These are phyloP conservation scores for Dryobotodes eremita DNA, from an alignment of 2,888 invertebrate species.

Conservation along the genomic window DNA sequence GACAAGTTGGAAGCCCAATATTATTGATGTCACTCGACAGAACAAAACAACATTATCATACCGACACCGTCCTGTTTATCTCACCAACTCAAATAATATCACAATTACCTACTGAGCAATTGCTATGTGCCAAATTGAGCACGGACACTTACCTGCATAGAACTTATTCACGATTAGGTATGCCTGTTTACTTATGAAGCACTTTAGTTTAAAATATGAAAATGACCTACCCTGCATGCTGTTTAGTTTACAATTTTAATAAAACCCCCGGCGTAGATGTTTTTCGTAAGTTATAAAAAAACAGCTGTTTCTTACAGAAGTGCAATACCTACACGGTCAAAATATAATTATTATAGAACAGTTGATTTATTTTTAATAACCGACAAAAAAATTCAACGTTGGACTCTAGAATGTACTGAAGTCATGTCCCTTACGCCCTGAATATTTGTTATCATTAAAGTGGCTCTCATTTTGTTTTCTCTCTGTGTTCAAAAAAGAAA, in stretches of 20 bases:
- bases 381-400: neutral
- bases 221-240: neutral
- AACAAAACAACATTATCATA: neutral
- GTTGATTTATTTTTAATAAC: neutral
- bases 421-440: neutral
- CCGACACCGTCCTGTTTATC: neutral
- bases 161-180: neutral
- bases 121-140: neutral
- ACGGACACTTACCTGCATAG: neutral
- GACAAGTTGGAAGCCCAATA: conserved; percentile 28
- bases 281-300: neutral
- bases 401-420: neutral
- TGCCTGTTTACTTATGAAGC: neutral
- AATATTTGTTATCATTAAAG: neutral
- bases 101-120: neutral
- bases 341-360: neutral
- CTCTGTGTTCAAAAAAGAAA: neutral
- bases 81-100: neutral
- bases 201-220: neutral
- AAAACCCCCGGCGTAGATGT: too few species aligned
- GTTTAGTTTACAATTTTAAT: neutral
- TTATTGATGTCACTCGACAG: conserved; percentile 1
- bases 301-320: neutral
- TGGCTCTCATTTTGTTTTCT: neutral
- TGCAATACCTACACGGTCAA: neutral